These are phyloP conservation scores for Tipula lateralis DNA, from an alignment of 2,888 invertebrate genomes.

Conservation along the genomic window DNA sequence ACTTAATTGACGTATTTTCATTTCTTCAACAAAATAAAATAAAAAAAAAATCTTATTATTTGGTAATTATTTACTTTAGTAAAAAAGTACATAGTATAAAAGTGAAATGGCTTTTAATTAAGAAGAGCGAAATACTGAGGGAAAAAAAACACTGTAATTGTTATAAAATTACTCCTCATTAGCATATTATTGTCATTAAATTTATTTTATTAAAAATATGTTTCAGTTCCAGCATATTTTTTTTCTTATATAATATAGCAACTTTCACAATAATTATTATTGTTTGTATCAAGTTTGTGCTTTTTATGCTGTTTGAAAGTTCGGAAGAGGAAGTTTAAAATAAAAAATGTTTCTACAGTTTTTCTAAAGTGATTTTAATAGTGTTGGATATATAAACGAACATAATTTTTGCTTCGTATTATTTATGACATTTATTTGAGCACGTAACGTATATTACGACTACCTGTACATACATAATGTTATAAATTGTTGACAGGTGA, in stretches of 20 bases:
- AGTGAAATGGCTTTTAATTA: constrained; percentile 1
- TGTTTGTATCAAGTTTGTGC: neutral
- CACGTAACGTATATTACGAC: neutral
- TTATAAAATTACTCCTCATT: constrained; percentile 24
- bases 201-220: neutral
- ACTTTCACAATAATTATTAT: neutral
- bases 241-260: neutral
- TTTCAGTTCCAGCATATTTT: neutral
- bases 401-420: neutral
- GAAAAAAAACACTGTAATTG: neutral
- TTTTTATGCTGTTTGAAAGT: neutral
- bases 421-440: constrained; percentile 24
- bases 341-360: neutral
- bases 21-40: neutral
- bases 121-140: neutral
- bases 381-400: neutral
- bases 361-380: neutral
- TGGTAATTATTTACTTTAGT: constrained; percentile 2
- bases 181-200: neutral
- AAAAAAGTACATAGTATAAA: neutral
- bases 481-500: neutral
- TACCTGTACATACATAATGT: neutral
- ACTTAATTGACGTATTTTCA: neutral
- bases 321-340: constrained; percentile 9
- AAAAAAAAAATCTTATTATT: neutral